Base-by-base conservation (phyloP, 2,888 invertebrate species). In the Toxonevra muliebris region DNA sequence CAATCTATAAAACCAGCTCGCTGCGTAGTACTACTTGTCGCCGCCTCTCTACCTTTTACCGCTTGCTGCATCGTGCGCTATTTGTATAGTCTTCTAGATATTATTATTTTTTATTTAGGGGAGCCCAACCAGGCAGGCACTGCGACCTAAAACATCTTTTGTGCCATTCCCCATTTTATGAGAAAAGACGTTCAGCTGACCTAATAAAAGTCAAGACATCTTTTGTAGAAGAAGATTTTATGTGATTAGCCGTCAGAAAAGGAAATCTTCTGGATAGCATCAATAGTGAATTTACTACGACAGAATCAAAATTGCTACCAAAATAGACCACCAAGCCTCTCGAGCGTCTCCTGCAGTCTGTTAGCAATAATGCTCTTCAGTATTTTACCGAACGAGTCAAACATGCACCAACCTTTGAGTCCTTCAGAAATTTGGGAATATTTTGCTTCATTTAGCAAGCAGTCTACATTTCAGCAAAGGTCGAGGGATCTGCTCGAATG, bases 331-430 rank as follows among this genome's bases (percentile, higher is more conserved):
- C 30, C 15, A 13, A 19, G 15, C 19, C 19, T 17, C 43, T 59
- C 43, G 1, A 43, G 5, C 15, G 10, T 13, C 15, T 17, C 19
- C 42, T 15, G 43, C n/a, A 55, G 30, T 53, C 64, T 12, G 42
- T 42, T 43, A 12, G 13, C 41, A 20, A 64, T 57, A 12, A 57
- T 60, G 9, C 55, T 48, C 8, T 59, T 54, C 7, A 60, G 43
- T 17, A 64, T 11, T 55, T 68, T 64, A 30, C 48, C 68, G 17
- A 43, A 4, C n/a, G 54, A 48, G 17, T 60, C 68, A n/a, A 64
- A 59, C 63, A 67, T 58, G 42, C 53, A 66, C 48, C n/a, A 66
- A 19, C 55, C 61, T 52, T n/a, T 66, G 57, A n/a, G 13, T 50
- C 41, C 61, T 61, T 61, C 61, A 66, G 15, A 12, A 15, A 12